Evolutionary conservation across 92 coral and sea anemone genomes (phyloP), one percentile per base, ranked within the genome.

Genomic region (Metridium senile): DNA sequence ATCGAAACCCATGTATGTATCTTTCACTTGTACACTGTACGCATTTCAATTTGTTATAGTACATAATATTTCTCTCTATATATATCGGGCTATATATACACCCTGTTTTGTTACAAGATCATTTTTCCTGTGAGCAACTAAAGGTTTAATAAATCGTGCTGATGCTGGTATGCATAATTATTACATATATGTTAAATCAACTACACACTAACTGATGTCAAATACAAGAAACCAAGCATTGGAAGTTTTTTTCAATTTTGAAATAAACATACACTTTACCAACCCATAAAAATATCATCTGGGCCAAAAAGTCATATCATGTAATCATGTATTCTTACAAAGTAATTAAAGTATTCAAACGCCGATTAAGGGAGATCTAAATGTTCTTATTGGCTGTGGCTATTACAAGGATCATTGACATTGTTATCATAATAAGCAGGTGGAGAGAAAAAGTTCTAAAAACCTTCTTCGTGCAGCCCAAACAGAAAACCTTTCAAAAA

Each of bases 241-340:
- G 13, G 59, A 20, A 10, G 33, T 9, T 10, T 23, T 9, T 1
- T 10, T 10, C 23, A 59, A 22, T 59, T n/a, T 59, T 59, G 66
- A 59, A 22, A 23, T 59, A 26, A 59, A 22, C 11, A 2, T 26
- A 59, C 66, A 59, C 66, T 22, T 23, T 59, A 59, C 16, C 61
- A 54, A 54, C 20, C 20, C 4, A 54, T 54, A 2, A 54, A 54
- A 10, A 56, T 49, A n/a, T 51, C 47, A 58, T 66, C 10, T 66
- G 1, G 4, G 47, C 71, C n/a, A n/a, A 28, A 22, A 23, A 43
- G 18, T 68, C 29, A 49, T 35, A 62, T 43, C 22, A 32, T 33
- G 49, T 75, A 35, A 75, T 75, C 20, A 58, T 49, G 52, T 35
- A 75, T 43, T 75, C 80, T 75, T 75, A 75, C 80, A 75, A 75